Percentiles rank a stretch among this genome's conserved stretches.
Conservation (phyloP, 37 sponge, comb jelly and placozoan species). For the Chondrosia reniformis region DNA sequence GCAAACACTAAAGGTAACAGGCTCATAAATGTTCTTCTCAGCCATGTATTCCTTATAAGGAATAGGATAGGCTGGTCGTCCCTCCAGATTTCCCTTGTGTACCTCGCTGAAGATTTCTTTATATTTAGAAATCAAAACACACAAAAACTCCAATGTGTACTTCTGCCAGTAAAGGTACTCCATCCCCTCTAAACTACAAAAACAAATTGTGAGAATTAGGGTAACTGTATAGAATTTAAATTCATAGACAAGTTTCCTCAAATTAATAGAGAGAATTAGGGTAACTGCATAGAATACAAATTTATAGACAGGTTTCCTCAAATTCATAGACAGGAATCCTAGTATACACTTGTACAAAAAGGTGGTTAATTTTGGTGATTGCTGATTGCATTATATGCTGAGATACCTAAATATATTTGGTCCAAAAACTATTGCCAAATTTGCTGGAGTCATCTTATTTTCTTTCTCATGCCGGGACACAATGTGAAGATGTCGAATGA, state of each 20-base stretch:
- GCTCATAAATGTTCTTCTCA: background rate
- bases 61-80: background rate
- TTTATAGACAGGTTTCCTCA: no score
- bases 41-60: background rate
- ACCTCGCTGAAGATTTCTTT: conserved; percentile 10
- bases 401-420: conserved; percentile 80
- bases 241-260: no score
- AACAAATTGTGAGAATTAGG: no score
- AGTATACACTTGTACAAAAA: no score
- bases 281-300: no score
- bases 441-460: conserved; percentile 88
- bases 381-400: no score
- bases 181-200: conserved; percentile 1
- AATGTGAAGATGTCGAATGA: conserved; percentile 60
- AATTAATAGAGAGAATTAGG: no score
- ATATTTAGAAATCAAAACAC: background rate
- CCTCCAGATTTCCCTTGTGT: background rate
- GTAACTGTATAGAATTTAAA: no score
- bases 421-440: conserved; percentile 94
- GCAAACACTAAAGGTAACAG: background rate
- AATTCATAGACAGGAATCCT: no score
- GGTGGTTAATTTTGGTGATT: no score
- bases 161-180: conserved; percentile 2
- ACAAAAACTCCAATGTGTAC: background rate
- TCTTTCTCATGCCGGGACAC: conserved; percentile 56